Evolutionary conservation across 2,113 vertebrate species (phyloP).

Genomic region (Cyanoderma ruficeps): DNA sequence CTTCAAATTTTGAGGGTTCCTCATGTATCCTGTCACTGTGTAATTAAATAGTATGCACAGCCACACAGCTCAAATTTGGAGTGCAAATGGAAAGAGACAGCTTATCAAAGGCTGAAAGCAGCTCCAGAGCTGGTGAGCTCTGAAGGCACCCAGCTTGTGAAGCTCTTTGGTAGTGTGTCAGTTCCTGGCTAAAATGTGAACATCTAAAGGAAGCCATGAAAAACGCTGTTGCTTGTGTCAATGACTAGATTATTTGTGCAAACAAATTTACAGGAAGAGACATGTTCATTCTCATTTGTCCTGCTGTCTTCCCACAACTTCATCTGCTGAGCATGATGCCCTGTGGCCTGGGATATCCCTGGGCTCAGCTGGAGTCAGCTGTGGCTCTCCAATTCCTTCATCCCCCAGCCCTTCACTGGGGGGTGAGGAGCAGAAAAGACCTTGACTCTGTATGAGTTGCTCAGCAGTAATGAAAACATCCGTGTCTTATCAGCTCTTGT

Average conservation of each 20-base stretch:
- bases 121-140: neutral
- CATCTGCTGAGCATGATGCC: neutral
- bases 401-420: neutral
- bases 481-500: neutral
- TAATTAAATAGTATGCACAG: neutral
- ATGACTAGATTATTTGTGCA: neutral
- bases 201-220: neutral
- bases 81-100: neutral
- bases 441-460: neutral
- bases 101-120: neutral
- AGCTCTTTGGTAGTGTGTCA: neutral
- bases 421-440: neutral
- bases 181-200: neutral
- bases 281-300: neutral
- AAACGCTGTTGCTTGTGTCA: neutral
- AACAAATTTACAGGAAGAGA: neutral
- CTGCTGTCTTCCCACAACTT: neutral
- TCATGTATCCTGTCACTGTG: neutral
- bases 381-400: neutral
- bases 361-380: neutral
- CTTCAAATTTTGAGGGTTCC: neutral
- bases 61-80: neutral
- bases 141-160: neutral
- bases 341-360: neutral
- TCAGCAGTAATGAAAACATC: neutral